Evolutionary conservation across 2,888 invertebrate species (phyloP).

Genomic region (Epirrhoe tristata): DNA sequence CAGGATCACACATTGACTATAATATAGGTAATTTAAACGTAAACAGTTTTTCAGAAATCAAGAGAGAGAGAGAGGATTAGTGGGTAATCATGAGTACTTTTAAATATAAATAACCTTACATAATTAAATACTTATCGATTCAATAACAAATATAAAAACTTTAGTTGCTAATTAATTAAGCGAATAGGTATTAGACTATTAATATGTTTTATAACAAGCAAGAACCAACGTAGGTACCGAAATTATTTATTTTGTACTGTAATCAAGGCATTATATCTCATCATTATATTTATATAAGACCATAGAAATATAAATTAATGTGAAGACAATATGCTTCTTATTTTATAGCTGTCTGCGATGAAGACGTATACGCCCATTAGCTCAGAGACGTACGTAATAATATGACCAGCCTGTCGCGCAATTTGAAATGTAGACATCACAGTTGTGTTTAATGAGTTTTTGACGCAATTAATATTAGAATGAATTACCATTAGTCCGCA

Average conservation of each 20-base stretch:
- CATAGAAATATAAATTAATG: background rate
- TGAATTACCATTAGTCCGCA: background rate
- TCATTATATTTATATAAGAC: background rate
- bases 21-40: no score
- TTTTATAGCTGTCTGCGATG: background rate
- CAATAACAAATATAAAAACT: no score
- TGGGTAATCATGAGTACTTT: no score
- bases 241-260: no score
- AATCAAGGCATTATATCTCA: background rate
- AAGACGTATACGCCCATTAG: background rate
- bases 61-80: no score
- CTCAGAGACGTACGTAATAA: background rate
- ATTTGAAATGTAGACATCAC: background rate
- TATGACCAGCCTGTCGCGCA: background rate
- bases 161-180: no score
- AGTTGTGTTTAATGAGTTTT: background rate
- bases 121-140: no score
- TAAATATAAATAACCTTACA: no score
- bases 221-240: no score
- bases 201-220: no score
- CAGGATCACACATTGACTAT: background rate
- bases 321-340: background rate
- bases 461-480: background rate
- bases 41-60: no score
- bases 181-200: no score